Conservation (phyloP, 2,797 vertebrate species). For the Cynodonichthys magdalenae region DNA sequence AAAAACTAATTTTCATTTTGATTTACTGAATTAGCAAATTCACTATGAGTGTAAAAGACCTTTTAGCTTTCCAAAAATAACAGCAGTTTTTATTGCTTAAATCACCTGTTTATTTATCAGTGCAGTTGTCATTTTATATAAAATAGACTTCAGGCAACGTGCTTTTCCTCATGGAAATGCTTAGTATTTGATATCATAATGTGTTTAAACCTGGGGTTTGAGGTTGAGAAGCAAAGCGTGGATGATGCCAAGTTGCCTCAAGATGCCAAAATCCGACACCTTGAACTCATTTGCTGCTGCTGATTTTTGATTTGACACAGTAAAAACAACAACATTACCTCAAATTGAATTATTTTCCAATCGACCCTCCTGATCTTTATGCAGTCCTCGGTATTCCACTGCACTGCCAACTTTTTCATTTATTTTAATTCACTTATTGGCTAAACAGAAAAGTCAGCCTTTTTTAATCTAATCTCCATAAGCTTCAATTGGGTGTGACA, state of each 20-base stretch:
- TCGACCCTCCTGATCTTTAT: slow-evolving; percentile 46
- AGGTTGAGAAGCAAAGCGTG: background rate
- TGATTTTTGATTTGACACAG: slow-evolving; percentile 35
- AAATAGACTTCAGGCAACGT: too few relatives aligned
- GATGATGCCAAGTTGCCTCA: slow-evolving; percentile 38
- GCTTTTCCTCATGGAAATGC: too few relatives aligned
- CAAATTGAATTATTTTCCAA: slow-evolving; percentile 42
- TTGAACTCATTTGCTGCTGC: slow-evolving; percentile 33
- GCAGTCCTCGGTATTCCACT: slow-evolving; percentile 20
- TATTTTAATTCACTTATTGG: slow-evolving; percentile 51
- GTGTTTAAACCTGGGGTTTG: too few relatives aligned
- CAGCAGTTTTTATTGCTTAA: background rate
- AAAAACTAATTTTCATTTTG: slow-evolving; percentile 22
- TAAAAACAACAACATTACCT: slow-evolving; percentile 45
- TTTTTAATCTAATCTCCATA: slow-evolving; percentile 37
- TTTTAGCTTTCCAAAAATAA: background rate
- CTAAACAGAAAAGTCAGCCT: slow-evolving; percentile 45
- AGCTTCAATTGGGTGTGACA: slow-evolving; percentile 23
- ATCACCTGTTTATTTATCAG: background rate
- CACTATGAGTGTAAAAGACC: slow-evolving; percentile 19
- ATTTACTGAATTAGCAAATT: slow-evolving; percentile 56
- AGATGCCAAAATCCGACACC: slow-evolving; percentile 42
- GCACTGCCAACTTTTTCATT: slow-evolving; percentile 61
- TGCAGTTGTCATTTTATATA: too few relatives aligned
- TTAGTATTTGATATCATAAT: too few relatives aligned